These are phyloP conservation scores for Euura lappo DNA, from an alignment of 1,140 invertebrate species.

Conservation along the genomic window DNA sequence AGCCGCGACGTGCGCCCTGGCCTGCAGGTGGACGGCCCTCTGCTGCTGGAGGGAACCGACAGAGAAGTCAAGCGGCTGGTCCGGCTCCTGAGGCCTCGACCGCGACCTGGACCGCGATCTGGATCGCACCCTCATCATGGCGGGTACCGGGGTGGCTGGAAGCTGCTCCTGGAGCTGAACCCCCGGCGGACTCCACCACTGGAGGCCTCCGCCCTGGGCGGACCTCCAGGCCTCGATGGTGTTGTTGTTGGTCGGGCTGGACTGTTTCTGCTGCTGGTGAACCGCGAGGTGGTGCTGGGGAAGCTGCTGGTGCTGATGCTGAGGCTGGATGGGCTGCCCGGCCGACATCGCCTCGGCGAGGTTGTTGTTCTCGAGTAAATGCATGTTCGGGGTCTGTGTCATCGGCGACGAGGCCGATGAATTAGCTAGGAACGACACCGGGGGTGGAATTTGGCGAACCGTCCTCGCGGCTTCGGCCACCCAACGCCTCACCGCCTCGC, in stretches of 20 bases:
- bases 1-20: conserved; percentile 18
- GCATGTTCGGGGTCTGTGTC: conserved; percentile 60
- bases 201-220: conserved; percentile 45
- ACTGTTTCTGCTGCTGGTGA: conserved; percentile 44
- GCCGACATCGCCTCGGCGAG: conserved; percentile 44
- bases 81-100: conserved; percentile 48
- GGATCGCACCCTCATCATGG: conserved; percentile 37
- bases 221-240: conserved; percentile 57
- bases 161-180: conserved; percentile 35
- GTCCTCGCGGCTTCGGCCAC: conserved; percentile 57
- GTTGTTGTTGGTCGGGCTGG: conserved; percentile 58
- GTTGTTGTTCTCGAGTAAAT: conserved; percentile 57
- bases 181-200: conserved; percentile 55
- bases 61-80: conserved; percentile 58
- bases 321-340: conserved; percentile 30
- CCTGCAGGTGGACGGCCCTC: conserved; percentile 35
- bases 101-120: conserved; percentile 29
- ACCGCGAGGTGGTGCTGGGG: background rate
- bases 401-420: conserved; percentile 48
- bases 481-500: conserved; percentile 59
- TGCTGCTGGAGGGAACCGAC: conserved; percentile 56
- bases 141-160: conserved; percentile 9
- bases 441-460: conserved; percentile 50
- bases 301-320: conserved; percentile 31
- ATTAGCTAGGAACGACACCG: conserved; percentile 35